Evolutionary conservation across 2,797 vertebrate genomes (phyloP).

Genomic region (Stomatorhinus walkeri): DNA sequence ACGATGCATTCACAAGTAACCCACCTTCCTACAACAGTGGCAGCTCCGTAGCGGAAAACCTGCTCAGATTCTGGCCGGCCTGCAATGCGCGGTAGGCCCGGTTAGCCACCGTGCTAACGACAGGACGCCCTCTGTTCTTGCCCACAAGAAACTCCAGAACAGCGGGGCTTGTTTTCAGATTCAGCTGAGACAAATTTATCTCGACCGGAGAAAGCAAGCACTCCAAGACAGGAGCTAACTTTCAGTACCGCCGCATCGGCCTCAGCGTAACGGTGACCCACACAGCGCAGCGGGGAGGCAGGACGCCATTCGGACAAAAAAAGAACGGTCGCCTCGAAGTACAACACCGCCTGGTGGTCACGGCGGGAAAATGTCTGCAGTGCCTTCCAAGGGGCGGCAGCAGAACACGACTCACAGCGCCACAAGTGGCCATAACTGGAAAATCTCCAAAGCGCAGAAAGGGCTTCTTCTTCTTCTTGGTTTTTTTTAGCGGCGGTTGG

Average conservation of each 20-base stretch:
- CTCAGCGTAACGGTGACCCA: constrained; percentile 11
- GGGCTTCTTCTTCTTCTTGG: no score
- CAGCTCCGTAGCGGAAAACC: neutral
- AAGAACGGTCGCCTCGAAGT: neutral
- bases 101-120: neutral
- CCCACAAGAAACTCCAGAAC: neutral
- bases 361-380: neutral
- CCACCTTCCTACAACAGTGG: neutral
- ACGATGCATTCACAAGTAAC: neutral
- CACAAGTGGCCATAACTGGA: neutral
- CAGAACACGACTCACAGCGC: neutral
- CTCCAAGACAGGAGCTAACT: neutral
- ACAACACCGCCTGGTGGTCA: neutral
- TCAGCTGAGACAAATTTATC: neutral
- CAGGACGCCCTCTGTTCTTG: neutral
- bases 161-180: neutral
- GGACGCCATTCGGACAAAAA: constrained; percentile 13
- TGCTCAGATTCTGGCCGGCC: neutral
- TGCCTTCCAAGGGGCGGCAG: neutral
- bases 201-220: neutral
- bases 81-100: neutral
- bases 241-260: neutral
- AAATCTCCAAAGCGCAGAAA: neutral
- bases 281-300: neutral
- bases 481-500: no score